A percentile compares a stretch with the other conserved stretches of the same genome.
These are phyloP conservation scores for Berghia stephanieae DNA, from an alignment of 1,140 invertebrate genomes.

Conservation along the genomic window DNA sequence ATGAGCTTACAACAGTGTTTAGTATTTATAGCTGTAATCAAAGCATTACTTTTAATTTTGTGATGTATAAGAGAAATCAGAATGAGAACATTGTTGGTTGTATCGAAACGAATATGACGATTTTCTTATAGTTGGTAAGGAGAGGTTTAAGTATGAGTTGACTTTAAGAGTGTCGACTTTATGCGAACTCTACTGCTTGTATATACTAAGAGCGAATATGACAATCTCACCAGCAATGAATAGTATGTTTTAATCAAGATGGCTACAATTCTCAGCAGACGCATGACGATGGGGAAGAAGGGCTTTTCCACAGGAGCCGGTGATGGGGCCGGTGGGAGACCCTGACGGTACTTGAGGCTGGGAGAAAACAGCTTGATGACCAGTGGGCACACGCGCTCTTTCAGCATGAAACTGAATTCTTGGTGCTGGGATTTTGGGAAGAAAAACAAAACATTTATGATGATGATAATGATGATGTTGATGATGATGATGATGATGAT, in stretches of 20 bases:
- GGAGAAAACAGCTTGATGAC: constrained; percentile 98
- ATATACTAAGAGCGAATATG: background rate
- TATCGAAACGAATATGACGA: too few relatives aligned
- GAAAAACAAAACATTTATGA: background rate
- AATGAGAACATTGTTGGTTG: too few relatives aligned
- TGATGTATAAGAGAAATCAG: too few relatives aligned
- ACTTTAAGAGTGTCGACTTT: too few relatives aligned
- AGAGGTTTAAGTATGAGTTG: too few relatives aligned
- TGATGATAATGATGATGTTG: background rate
- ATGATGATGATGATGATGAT: too few relatives aligned
- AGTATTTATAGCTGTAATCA: too few relatives aligned
- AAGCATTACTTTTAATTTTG: too few relatives aligned
- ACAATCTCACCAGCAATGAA: constrained; percentile 79
- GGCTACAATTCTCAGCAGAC: constrained; percentile 90
- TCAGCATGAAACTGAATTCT: constrained; percentile 93
- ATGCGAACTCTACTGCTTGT: too few relatives aligned
- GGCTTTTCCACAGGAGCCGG: constrained; percentile 81
- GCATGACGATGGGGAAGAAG: constrained; percentile 96
- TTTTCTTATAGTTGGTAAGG: too few relatives aligned
- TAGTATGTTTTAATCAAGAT: constrained; percentile 95
- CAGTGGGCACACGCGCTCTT: constrained; percentile 95
- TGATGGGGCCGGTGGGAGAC: constrained; percentile 75
- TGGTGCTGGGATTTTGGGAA: constrained; percentile 78
- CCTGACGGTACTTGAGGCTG: constrained; percentile 69
- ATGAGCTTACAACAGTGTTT: too few relatives aligned